Conservation (phyloP, 2,113 vertebrate genomes). For the Dromiciops gliroides region DNA sequence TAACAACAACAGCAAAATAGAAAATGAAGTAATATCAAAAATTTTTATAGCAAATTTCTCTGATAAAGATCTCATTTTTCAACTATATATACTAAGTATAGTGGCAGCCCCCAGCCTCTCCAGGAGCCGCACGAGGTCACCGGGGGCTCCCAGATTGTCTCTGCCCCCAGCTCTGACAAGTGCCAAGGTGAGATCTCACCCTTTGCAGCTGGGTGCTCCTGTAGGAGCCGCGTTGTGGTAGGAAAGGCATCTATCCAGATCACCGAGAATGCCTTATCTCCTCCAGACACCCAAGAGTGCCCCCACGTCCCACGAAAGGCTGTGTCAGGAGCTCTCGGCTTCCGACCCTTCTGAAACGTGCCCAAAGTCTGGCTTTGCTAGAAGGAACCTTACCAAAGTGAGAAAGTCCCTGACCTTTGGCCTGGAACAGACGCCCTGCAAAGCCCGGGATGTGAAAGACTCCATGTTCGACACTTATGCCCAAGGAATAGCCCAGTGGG, state of each 20-base stretch:
- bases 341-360: not conserved
- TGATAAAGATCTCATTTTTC: too few relatives aligned
- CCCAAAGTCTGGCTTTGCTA: not conserved
- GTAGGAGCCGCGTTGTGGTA: not conserved
- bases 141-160: not conserved
- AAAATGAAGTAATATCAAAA: too few relatives aligned
- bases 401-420: not conserved
- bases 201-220: not conserved
- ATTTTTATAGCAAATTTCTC: too few relatives aligned
- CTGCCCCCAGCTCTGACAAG: not conserved
- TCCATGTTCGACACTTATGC: not conserved
- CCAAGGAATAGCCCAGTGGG: not conserved
- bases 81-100: too few relatives aligned
- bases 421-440: not conserved
- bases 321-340: not conserved
- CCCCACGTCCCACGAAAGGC: not conserved
- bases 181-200: not conserved
- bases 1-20: too few relatives aligned
- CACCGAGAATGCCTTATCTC: not conserved
- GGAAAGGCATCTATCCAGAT: not conserved
- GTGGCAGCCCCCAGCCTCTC: not conserved
- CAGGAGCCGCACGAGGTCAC: not conserved
- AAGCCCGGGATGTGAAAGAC: not conserved
- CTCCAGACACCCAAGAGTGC: not conserved
- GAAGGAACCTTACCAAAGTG: not conserved